These are phyloP conservation scores for Agonopterix arenella DNA, from an alignment of 2,888 invertebrate genomes.

Conservation along the genomic window DNA sequence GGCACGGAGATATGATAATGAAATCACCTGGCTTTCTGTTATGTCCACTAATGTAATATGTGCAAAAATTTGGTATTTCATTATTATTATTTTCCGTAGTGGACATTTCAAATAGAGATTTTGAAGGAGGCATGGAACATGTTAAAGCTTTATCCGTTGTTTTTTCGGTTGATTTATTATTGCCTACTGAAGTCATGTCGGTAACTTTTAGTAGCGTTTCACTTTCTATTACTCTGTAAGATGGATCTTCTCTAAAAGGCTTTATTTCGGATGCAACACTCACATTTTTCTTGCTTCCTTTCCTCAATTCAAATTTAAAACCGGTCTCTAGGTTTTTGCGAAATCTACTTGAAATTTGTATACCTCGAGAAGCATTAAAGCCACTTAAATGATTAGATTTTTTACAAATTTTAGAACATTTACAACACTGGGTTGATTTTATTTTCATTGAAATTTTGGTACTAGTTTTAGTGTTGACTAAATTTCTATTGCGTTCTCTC, in stretches of 20 bases:
- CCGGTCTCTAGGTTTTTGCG: constrained; percentile 23
- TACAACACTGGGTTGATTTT: constrained; percentile 5
- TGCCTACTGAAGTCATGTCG: constrained; percentile 46
- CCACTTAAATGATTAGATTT: no score
- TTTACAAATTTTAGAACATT: constrained; percentile 4
- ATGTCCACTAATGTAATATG: constrained; percentile 34
- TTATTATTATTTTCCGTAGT: constrained; percentile 22
- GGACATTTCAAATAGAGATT: constrained; percentile 33
- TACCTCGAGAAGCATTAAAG: constrained; percentile 24
- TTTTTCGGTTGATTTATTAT: constrained; percentile 7
- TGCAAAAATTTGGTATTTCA: constrained; percentile 12
- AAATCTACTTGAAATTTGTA: constrained; percentile 33
- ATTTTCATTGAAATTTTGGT: constrained; percentile 9
- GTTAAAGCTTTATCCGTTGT: constrained; percentile 16
- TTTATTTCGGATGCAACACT: constrained; percentile 3
- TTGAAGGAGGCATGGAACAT: constrained; percentile 30
- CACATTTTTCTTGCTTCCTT: constrained; percentile 6
- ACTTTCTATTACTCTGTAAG: constrained; percentile 57
- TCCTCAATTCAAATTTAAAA: constrained; percentile 29
- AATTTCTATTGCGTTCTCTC: constrained; percentile 4
- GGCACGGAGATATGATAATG: constrained; percentile 1
- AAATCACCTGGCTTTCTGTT: constrained; percentile 8
- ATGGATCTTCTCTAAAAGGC: constrained; percentile 43
- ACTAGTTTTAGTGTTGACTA: constrained; percentile 1
- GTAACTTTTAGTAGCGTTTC: constrained; percentile 57